A percentile compares a stretch with the other conserved stretches of the same genome.
These are phyloP conservation scores for Holacanthella duospinosa DNA, from an alignment of 2,888 invertebrate genomes.

Conservation along the genomic window DNA sequence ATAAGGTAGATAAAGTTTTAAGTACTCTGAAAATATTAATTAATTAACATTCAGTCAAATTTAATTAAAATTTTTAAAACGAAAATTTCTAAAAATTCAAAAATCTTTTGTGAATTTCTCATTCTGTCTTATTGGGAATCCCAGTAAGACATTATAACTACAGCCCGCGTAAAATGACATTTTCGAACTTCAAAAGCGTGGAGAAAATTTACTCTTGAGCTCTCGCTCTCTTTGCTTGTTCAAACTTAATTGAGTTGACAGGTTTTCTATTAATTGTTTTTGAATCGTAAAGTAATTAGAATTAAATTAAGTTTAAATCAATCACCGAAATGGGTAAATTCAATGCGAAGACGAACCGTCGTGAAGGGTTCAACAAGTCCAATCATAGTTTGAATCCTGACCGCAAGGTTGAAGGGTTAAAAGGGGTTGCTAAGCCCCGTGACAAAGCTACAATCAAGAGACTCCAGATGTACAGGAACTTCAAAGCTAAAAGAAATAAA, in stretches of 20 bases:
- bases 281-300: not conserved
- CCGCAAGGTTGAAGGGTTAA: constrained; percentile 61
- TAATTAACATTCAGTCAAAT: constrained; percentile 1
- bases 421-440: constrained; percentile 72
- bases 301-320: not conserved
- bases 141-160: no score
- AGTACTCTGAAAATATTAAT: no score
- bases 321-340: constrained; percentile 20
- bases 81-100: no score
- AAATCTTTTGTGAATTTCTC: no score
- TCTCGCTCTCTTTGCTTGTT: not conserved
- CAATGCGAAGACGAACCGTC: constrained; percentile 24
- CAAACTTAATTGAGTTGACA: not conserved
- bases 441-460: constrained; percentile 91
- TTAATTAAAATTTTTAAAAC: not conserved
- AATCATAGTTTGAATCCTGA: constrained; percentile 71
- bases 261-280: not conserved
- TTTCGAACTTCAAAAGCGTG: no score
- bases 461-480: constrained; percentile 95
- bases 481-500: constrained; percentile 84
- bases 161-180: no score
- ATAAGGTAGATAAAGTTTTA: no score
- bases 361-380: constrained; percentile 29
- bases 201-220: not conserved
- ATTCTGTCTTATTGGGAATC: no score